Evolutionary conservation across 2,797 vertebrate genomes (phyloP).

Genomic region (Gymnoscopelus braueri): DNA sequence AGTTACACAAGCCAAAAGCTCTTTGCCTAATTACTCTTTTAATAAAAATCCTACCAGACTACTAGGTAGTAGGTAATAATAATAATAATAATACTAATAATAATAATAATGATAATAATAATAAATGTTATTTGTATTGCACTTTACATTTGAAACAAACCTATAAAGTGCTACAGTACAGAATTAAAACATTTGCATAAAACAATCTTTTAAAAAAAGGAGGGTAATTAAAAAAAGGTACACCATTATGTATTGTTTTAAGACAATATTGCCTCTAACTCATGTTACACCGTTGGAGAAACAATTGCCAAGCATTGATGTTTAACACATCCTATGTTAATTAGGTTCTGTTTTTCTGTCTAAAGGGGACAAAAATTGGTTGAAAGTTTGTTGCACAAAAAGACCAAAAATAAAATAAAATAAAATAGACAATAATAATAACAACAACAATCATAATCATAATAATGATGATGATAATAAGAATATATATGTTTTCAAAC

Average conservation of each 20-base stretch:
- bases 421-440: too few species aligned
- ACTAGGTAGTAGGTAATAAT: neutral
- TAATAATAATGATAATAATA: too few species aligned
- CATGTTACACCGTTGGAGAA: neutral
- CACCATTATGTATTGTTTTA: neutral
- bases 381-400: neutral
- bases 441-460: too few species aligned
- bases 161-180: too few species aligned
- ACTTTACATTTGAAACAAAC: too few species aligned
- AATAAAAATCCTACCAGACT: constrained; percentile 15
- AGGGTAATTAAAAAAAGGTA: neutral
- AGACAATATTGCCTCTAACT: neutral
- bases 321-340: constrained; percentile 4
- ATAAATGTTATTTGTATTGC: too few species aligned
- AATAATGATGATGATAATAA: too few species aligned
- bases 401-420: neutral
- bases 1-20: constrained; percentile 22
- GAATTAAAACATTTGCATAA: too few species aligned
- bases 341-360: neutral
- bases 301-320: neutral
- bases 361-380: neutral
- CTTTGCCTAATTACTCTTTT: constrained; percentile 38
- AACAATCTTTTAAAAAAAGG: too few species aligned
- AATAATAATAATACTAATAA: too few species aligned
- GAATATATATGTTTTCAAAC: too few species aligned